A percentile compares a stretch with the other conserved stretches of the same genome.
phyloP scores from a whole-genome alignment of 2,888 invertebrate genomes.

The Caenorhabditis sp. region DNA sequence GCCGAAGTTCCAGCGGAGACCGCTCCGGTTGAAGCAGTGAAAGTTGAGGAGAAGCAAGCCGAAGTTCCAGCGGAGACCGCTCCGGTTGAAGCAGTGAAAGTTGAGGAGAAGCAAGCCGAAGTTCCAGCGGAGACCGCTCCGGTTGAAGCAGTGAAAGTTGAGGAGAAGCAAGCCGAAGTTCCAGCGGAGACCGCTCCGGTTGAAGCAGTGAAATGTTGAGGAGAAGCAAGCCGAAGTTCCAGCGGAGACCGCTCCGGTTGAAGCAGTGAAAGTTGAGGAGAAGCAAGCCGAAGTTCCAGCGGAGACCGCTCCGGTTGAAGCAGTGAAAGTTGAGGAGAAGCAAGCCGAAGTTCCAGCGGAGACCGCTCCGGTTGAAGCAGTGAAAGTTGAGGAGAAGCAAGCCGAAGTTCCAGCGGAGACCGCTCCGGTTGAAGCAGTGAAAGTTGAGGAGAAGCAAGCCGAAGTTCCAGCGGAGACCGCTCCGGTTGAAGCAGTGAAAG shows the following conservation, averaged over 20 bases:
- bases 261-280: slow-evolving; percentile 1
- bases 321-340: neutral
- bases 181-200: too few species aligned
- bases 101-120: too few species aligned
- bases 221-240: too few species aligned
- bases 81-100: slow-evolving; percentile 5
- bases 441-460: slow-evolving; percentile 7
- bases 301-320: too few species aligned
- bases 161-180: slow-evolving; percentile 17
- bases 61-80: neutral
- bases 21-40: too few species aligned
- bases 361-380: slow-evolving; percentile 1
- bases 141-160: neutral
- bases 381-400: too few species aligned
- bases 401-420: slow-evolving; percentile 4
- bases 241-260: neutral
- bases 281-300: too few species aligned
- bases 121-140: slow-evolving; percentile 1
- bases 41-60: neutral
- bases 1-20: too few species aligned
- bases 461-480: too few species aligned
- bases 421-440: neutral
- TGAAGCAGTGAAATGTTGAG: too few species aligned
- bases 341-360: neutral
- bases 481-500: neutral